phyloP scores from a whole-genome alignment of 2,797 vertebrate species.

The Alcedo atthis region DNA sequence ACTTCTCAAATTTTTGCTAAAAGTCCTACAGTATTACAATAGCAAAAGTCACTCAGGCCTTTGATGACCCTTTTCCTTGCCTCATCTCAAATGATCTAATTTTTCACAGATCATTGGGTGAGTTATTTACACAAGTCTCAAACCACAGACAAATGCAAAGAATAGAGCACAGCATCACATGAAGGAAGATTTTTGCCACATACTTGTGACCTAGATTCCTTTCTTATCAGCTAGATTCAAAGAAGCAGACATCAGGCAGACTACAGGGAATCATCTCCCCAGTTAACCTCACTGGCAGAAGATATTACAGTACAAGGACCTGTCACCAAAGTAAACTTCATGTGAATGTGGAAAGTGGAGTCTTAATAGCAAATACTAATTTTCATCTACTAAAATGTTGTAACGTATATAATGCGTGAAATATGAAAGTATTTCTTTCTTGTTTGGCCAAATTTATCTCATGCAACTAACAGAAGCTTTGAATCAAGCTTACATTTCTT shows the following conservation, averaged over 20 bases:
- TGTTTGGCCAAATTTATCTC: background rate
- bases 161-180: background rate
- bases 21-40: background rate
- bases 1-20: background rate
- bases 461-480: background rate
- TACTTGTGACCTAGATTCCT: background rate
- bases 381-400: background rate
- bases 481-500: background rate
- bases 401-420: background rate
- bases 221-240: slow-evolving; percentile 23
- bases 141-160: background rate
- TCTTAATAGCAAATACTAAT: slow-evolving; percentile 25
- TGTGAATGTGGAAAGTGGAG: slow-evolving; percentile 11
- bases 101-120: background rate
- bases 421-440: background rate
- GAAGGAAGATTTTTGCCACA: background rate
- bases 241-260: background rate
- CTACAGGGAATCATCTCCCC: background rate
- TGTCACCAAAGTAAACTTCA: slow-evolving; percentile 22
- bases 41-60: background rate
- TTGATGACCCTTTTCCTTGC: background rate
- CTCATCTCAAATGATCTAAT: background rate
- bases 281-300: background rate
- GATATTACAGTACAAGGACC: background rate
- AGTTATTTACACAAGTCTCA: slow-evolving; percentile 14